A percentile compares a stretch with the other conserved stretches of the same genome.
phyloP scores from a whole-genome alignment of 2,888 invertebrate species.

The Cantharis nigra region DNA sequence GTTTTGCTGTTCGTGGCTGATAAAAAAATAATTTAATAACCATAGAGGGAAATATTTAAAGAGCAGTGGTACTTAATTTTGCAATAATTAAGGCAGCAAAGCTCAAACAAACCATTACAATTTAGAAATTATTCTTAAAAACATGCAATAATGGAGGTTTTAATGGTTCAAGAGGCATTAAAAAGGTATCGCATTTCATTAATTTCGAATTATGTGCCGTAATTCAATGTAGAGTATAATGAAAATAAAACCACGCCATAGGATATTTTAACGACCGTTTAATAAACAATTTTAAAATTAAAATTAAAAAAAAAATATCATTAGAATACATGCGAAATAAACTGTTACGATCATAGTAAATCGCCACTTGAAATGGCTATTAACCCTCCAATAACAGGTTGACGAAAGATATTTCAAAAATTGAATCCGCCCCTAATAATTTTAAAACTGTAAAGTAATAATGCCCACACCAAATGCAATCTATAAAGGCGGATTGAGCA shows the following conservation, averaged over 20 bases:
- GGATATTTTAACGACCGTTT: background rate
- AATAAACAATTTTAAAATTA: background rate
- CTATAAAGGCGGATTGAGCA: slow-evolving; percentile 30
- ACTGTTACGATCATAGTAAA: background rate
- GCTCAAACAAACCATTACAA: background rate
- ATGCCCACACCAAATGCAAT: slow-evolving; percentile 9
- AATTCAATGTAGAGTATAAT: background rate
- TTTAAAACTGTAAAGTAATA: background rate
- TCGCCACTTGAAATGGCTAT: background rate
- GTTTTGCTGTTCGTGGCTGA: background rate
- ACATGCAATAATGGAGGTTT: background rate
- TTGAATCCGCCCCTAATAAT: background rate
- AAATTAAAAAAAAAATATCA: background rate
- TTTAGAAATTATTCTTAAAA: slow-evolving; percentile 1
- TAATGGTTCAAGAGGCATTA: background rate
- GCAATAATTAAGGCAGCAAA: background rate
- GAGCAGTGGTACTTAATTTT: background rate
- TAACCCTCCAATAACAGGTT: background rate
- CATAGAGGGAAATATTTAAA: background rate
- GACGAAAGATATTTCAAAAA: no score
- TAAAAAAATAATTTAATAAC: background rate
- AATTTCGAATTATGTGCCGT: background rate
- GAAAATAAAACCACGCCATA: background rate
- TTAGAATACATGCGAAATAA: background rate
- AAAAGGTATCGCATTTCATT: slow-evolving; percentile 1